phyloP scores from a whole-genome alignment of 2,113 vertebrate genomes.

The Apaloderma vittatum region DNA sequence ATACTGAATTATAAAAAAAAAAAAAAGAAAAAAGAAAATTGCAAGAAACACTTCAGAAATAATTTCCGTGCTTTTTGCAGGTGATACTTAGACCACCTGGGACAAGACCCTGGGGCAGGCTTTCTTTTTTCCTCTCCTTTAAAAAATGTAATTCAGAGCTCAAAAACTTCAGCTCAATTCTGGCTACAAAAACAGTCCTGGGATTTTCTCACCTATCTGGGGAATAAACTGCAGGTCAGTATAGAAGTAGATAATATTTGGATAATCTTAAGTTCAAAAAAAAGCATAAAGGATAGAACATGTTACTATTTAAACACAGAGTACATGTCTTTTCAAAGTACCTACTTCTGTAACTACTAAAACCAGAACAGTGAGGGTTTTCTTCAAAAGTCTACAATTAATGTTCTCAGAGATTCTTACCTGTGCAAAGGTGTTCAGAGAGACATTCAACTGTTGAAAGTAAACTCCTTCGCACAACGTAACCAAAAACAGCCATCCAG shows the following conservation, averaged over 20 bases:
- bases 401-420: slow-evolving; percentile 66
- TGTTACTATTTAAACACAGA: neutral
- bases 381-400: neutral
- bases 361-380: neutral
- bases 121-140: neutral
- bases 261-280: neutral
- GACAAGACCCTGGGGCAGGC: neutral
- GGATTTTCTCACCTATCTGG: neutral
- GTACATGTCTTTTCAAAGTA: neutral
- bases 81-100: neutral
- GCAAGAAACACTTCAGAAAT: neutral
- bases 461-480: slow-evolving; percentile 81
- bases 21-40: no score
- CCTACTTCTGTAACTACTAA: neutral
- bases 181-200: neutral
- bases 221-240: neutral
- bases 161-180: neutral
- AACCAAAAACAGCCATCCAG: slow-evolving; percentile 93
- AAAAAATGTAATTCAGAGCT: neutral
- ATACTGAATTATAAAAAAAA: neutral
- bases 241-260: neutral
- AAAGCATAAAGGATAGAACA: neutral
- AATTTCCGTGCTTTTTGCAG: neutral
- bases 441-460: slow-evolving; percentile 82
- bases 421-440: slow-evolving; percentile 80